Base-by-base conservation (phyloP, 2,888 invertebrate genomes). In the Drosophila villosipedis region DNA sequence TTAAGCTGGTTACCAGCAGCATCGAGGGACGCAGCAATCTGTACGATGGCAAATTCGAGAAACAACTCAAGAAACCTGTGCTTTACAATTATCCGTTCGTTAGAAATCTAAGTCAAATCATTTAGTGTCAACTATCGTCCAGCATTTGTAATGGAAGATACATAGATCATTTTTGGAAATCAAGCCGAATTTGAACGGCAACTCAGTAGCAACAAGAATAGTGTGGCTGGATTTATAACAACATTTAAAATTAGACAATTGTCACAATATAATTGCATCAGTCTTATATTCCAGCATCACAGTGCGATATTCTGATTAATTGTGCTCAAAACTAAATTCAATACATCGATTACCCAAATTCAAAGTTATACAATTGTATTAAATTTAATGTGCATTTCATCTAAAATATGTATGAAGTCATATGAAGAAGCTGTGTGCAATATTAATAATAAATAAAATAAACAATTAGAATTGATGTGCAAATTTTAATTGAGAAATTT, bases 21-120 rank as follows among this genome's bases (percentile, higher is more conserved):
- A 7, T 52, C n/a, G 73, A 78, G 33, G 53, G 64, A 12, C 76
- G 76, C 9, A 61, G 39, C 25, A 53, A 41, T 16, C 33, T 76
- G n/a, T 52, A 61, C 10, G 30, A 30, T 1, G 19, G 16, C 1
- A 19, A 33, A 14, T 76, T 78, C 9, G 39, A 47, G 3, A 61
- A 68, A 30, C 64, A 73, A 10, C 50, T 76, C 3, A 47, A 62
- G 12, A 54, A n/a, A 16, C 76, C 76, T 5, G 22, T 25, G 12
- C 37, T 73, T 6, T 63, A 22, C 0, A 53, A 19, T 2, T 43
- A 61, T 35, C 73, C 67, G 2, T 28, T 58, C 9, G 12, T 14
- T 1, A 25, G 35, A 25, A 43, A 30, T 4, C 2, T 16, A 6
- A 12, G 1, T 16, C 25, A n/a, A 0, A 0, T 1, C 39, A 19